A percentile compares a stretch with the other conserved stretches of the same genome.
These are phyloP conservation scores for Acanthochromis polyacanthus DNA, from an alignment of 2,113 vertebrate species.

Conservation along the genomic window DNA sequence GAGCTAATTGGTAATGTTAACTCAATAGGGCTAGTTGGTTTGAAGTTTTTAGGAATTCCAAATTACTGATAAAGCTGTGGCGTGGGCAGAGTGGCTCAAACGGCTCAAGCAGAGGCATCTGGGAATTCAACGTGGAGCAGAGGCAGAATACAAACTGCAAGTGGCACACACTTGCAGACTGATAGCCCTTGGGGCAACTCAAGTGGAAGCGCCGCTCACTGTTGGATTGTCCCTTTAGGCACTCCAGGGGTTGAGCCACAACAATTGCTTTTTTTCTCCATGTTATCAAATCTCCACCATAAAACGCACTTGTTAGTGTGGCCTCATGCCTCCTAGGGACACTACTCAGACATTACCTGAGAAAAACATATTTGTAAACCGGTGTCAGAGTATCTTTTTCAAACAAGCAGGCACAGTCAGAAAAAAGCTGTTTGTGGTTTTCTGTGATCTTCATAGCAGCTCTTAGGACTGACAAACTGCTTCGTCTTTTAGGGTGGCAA, in stretches of 20 bases:
- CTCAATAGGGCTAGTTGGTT: slow-evolving; percentile 33
- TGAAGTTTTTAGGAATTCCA: slow-evolving; percentile 47
- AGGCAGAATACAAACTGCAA: slow-evolving; percentile 40
- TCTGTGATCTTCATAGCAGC: slow-evolving; percentile 4
- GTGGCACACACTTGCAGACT: slow-evolving; percentile 32
- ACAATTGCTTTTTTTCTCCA: slow-evolving; percentile 33
- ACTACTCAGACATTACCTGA: slow-evolving; percentile 7
- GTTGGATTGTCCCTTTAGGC: slow-evolving; percentile 52
- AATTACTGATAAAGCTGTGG: slow-evolving; percentile 33
- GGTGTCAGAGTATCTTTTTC: slow-evolving; percentile 1
- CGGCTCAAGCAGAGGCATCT: slow-evolving; percentile 3
- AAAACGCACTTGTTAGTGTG: slow-evolving; percentile 29
- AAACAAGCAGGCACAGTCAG: slow-evolving; percentile 2
- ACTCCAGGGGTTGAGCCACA: slow-evolving; percentile 46
- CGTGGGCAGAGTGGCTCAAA: slow-evolving; percentile 29
- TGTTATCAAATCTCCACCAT: slow-evolving; percentile 39
- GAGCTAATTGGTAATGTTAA: slow-evolving; percentile 54
- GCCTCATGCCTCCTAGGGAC: slow-evolving; percentile 16
- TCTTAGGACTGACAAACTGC: slow-evolving; percentile 12
- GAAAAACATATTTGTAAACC: slow-evolving; percentile 15
- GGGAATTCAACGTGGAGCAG: slow-evolving; percentile 23
- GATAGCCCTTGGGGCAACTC: slow-evolving; percentile 42
- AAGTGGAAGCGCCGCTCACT: slow-evolving; percentile 57
- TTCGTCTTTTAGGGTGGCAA: slow-evolving; percentile 28
- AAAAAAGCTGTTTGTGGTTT: not conserved